These are phyloP conservation scores for Xylota segnis DNA, from an alignment of 2,888 invertebrate species.

Conservation along the genomic window DNA sequence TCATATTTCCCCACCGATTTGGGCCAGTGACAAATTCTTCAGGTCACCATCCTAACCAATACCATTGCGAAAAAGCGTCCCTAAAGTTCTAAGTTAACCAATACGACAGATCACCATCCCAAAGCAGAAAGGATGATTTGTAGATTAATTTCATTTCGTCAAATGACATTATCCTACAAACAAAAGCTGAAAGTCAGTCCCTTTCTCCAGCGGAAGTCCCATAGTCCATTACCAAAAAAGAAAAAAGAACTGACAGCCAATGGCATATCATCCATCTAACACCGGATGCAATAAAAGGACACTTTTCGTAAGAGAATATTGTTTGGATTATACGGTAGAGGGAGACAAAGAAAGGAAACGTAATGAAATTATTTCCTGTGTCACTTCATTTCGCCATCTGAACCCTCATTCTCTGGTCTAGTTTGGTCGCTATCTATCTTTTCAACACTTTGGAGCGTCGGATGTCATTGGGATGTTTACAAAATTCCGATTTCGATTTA, in stretches of 20 bases:
- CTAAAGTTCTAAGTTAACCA: neutral
- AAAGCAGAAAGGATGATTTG: neutral
- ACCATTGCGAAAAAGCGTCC: neutral
- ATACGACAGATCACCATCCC: neutral
- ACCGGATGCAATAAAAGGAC: constrained; percentile 58
- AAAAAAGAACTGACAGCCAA: constrained; percentile 15
- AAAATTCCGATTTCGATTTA: constrained; percentile 44
- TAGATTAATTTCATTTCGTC: constrained; percentile 40
- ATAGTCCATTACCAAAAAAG: constrained; percentile 28
- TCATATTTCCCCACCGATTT: too few relatives aligned
- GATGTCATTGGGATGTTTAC: constrained; percentile 38
- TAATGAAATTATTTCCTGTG: constrained; percentile 60
- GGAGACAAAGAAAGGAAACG: constrained; percentile 34
- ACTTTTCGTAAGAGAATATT: constrained; percentile 36
- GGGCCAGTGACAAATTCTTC: neutral
- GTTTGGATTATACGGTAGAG: neutral
- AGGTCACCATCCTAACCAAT: neutral
- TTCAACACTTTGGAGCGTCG: constrained; percentile 19
- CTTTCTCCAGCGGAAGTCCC: constrained; percentile 12
- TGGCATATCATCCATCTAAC: constrained; percentile 33
- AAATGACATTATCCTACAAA: constrained; percentile 29
- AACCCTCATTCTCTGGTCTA: constrained; percentile 14
- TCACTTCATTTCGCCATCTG: constrained; percentile 32
- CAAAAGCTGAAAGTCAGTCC: constrained; percentile 20
- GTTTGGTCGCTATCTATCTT: constrained; percentile 29